Percentiles rank a stretch among this genome's conserved stretches.
phyloP scores from a whole-genome alignment of 2,888 invertebrate species.

The Archips xylosteana region DNA sequence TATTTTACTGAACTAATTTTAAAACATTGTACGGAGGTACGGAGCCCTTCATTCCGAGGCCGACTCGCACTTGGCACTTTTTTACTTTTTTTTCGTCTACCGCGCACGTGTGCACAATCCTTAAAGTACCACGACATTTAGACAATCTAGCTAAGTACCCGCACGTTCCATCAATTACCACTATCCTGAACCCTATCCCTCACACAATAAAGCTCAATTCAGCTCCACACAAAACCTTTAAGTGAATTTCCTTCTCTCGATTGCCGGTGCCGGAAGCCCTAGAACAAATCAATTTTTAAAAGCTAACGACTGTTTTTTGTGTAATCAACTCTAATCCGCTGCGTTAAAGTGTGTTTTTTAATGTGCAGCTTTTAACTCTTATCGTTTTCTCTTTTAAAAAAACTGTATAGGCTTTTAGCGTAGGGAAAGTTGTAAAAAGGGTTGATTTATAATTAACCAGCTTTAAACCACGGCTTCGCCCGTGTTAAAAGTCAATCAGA shows the following conservation, averaged over 20 bases:
- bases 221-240: slow-evolving; percentile 30
- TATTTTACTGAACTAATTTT: no score
- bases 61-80: no score
- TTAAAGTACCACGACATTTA: background rate
- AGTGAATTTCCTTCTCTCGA: slow-evolving; percentile 59
- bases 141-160: background rate
- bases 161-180: background rate
- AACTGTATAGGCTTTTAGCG: background rate
- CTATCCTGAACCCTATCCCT: background rate
- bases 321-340: background rate
- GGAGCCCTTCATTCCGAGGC: no score
- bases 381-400: slow-evolving; percentile 6
- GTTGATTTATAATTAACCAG: background rate
- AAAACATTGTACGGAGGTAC: no score
- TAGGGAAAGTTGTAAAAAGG: background rate
- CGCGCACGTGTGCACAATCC: background rate
- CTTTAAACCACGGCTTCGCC: no score
- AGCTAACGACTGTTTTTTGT: background rate
- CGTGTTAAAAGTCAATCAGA: no score
- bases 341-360: background rate
- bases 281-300: slow-evolving; percentile 51
- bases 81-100: no score
- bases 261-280: slow-evolving; percentile 60
- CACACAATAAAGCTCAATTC: slow-evolving; percentile 2
- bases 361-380: slow-evolving; percentile 28